Percentiles rank a stretch among this genome's conserved stretches.
These are phyloP conservation scores for Dromas ardeola DNA, from an alignment of 2,113 vertebrate species.

Conservation along the genomic window DNA sequence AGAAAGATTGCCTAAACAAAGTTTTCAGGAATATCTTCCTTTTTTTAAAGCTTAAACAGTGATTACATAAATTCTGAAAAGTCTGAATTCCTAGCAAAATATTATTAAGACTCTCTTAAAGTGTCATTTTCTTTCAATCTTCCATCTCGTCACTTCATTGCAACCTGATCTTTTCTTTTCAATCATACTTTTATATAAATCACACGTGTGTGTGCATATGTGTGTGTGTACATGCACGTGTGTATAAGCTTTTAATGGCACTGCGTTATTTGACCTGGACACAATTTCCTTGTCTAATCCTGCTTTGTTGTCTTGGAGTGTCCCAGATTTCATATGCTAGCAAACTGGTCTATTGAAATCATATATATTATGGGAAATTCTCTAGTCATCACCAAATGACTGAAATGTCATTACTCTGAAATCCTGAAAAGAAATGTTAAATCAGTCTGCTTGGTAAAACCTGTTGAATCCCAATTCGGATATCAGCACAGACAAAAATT, in stretches of 20 bases:
- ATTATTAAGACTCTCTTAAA: background rate
- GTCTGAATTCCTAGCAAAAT: background rate
- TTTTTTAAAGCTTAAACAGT: background rate
- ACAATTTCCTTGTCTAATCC: background rate
- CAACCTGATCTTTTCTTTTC: background rate
- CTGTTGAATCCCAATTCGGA: background rate
- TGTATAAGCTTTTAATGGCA: background rate
- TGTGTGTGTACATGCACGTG: fast-evolving
- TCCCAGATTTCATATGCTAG: background rate
- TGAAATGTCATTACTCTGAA: background rate
- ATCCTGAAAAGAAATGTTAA: background rate
- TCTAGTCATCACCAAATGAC: background rate
- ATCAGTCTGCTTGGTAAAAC: background rate
- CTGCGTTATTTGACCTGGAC: background rate
- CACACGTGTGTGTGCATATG: fast-evolving
- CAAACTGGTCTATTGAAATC: background rate
- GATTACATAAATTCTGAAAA: background rate
- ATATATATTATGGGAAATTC: background rate
- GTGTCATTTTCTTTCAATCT: background rate
- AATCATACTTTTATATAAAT: background rate
- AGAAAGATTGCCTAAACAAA: background rate
- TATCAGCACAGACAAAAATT: background rate
- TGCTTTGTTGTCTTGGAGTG: background rate
- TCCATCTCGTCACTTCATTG: background rate
- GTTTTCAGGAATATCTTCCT: background rate